Percentiles rank a stretch among this genome's conserved stretches.
Evolutionary conservation across 2,113 vertebrate species (phyloP).

Genomic region (Gopherus evgoodei): DNA sequence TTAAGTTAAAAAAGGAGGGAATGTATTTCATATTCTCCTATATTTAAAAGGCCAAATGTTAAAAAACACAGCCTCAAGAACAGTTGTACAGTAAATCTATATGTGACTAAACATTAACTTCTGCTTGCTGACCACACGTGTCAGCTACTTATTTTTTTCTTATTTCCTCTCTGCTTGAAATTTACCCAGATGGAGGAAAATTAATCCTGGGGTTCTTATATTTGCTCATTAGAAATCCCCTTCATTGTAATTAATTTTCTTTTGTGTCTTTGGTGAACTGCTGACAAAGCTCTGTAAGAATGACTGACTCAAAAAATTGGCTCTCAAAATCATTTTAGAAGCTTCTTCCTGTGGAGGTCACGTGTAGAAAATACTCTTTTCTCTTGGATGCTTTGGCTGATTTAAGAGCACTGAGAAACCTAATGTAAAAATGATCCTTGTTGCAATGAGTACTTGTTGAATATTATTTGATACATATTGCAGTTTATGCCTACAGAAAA

Average conservation of each 20-base stretch:
- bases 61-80: accelerated
- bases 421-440: neutral
- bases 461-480: neutral
- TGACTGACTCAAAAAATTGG: slow-evolving; percentile 12
- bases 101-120: neutral
- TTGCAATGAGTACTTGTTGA: neutral
- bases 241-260: slow-evolving; percentile 15
- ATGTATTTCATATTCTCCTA: neutral
- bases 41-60: neutral
- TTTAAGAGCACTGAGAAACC: neutral
- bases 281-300: neutral
- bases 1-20: neutral
- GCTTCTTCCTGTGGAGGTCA: neutral
- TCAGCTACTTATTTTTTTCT: neutral
- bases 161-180: neutral
- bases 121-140: neutral
- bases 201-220: neutral
- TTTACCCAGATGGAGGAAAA: neutral
- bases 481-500: neutral
- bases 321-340: neutral
- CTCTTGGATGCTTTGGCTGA: neutral
- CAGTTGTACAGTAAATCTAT: neutral
- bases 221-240: neutral
- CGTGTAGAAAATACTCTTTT: neutral
- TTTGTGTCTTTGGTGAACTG: slow-evolving; percentile 15